Conservation (phyloP, 2,888 invertebrate species). For the Platycheirus albimanus region DNA sequence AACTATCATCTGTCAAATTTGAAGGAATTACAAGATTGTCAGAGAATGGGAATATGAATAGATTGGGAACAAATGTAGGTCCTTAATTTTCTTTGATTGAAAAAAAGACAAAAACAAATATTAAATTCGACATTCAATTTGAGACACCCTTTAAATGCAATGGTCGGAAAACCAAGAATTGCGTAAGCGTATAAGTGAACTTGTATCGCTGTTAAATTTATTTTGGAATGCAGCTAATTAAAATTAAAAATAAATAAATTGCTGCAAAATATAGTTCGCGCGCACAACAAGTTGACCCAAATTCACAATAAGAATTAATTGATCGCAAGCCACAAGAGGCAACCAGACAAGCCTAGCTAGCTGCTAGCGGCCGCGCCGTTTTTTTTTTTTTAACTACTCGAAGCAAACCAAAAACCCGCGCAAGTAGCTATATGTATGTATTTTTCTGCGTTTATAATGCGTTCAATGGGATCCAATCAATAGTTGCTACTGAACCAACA, state of each 20-base stretch:
- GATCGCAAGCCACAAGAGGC: slow-evolving; percentile 62
- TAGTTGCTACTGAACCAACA: slow-evolving; percentile 6
- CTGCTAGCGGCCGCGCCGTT: background rate
- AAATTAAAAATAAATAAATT: slow-evolving; percentile 36
- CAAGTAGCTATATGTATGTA: background rate
- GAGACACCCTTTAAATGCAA: background rate
- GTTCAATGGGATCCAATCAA: slow-evolving; percentile 41
- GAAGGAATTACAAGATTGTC: too few relatives aligned
- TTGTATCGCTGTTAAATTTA: background rate
- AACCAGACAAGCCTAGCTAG: slow-evolving; percentile 24
- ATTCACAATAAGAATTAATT: slow-evolving; percentile 70
- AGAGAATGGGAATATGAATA: too few relatives aligned
- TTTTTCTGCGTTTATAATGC: slow-evolving; percentile 10
- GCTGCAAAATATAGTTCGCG: slow-evolving; percentile 27
- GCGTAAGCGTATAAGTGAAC: background rate
- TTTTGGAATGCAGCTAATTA: slow-evolving; percentile 64
- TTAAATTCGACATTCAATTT: background rate
- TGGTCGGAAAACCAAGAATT: background rate
- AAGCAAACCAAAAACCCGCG: slow-evolving; percentile 8
- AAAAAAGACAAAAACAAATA: too few relatives aligned
- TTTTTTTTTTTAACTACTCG: background rate
- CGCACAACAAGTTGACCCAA: slow-evolving; percentile 62
- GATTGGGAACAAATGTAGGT: too few relatives aligned
- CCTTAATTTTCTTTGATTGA: too few relatives aligned
- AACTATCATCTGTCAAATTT: too few relatives aligned